Evolutionary conservation across 2,113 vertebrate genomes (phyloP).

Genomic region (Piliocolobus tephrosceles): DNA sequence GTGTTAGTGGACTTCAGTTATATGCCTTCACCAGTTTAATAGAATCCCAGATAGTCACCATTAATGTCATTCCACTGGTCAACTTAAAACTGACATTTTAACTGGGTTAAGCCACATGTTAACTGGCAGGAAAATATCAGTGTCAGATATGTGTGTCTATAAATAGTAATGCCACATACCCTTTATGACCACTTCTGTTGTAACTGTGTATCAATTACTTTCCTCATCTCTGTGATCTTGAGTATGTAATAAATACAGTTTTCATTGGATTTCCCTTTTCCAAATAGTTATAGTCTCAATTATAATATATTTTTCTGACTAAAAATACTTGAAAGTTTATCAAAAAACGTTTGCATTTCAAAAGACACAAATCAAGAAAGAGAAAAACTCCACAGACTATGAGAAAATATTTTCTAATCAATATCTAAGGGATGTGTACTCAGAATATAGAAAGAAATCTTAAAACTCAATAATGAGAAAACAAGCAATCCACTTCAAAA

Average conservation of each 20-base stretch:
- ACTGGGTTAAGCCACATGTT: background rate
- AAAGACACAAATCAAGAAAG: background rate
- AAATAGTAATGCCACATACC: background rate
- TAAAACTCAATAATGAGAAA: background rate
- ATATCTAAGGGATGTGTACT: background rate
- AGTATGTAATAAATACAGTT: background rate
- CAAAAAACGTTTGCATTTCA: background rate
- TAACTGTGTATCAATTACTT: fast-evolving
- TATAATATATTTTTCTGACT: background rate
- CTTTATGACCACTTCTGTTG: background rate
- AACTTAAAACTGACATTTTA: background rate
- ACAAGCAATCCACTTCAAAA: background rate
- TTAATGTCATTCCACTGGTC: too few species aligned
- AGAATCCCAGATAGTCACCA: background rate
- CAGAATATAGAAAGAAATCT: background rate
- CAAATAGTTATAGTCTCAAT: background rate
- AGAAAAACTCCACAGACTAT: background rate
- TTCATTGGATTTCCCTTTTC: background rate
- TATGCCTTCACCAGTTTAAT: background rate
- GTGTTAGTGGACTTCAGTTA: background rate
- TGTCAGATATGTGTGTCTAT: background rate
- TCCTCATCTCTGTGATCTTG: background rate
- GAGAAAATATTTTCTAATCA: conserved; percentile 20
- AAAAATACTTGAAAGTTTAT: background rate
- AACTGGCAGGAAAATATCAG: background rate